Evolutionary conservation across 1,140 invertebrate genomes (phyloP).

Genomic region (Drosophila obscura): DNA sequence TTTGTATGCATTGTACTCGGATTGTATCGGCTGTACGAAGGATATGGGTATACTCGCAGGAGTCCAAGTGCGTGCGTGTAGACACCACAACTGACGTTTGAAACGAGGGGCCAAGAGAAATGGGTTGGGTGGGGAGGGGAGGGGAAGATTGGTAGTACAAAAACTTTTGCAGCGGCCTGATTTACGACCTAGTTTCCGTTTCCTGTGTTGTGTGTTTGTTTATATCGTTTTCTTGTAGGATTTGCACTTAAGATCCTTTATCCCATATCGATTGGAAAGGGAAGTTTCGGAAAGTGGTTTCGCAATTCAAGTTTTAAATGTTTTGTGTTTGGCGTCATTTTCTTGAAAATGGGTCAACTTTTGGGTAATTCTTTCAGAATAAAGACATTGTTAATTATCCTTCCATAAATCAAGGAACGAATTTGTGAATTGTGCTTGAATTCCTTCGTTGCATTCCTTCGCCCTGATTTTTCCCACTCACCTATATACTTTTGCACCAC

Average conservation of each 20-base stretch:
- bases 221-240: conserved; percentile 46
- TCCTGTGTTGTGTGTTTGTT: conserved; percentile 44
- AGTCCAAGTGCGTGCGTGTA: conserved; percentile 45
- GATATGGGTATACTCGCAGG: conserved; percentile 1
- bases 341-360: neutral
- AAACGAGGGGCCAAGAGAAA: conserved; percentile 18
- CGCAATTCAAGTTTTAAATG: neutral
- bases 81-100: conserved; percentile 47
- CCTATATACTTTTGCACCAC: conserved; percentile 98
- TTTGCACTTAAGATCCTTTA: conserved; percentile 47
- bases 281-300: neutral
- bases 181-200: conserved; percentile 62
- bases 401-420: no score
- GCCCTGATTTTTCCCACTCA: conserved; percentile 81
- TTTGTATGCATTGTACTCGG: conserved; percentile 42
- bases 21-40: conserved; percentile 10
- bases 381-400: no score
- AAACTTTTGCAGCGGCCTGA: conserved; percentile 64
- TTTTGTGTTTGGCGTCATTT: no score
- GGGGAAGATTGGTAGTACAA: conserved; percentile 25
- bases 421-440: neutral
- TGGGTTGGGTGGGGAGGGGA: neutral
- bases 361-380: neutral
- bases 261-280: conserved; percentile 29
- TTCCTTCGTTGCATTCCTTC: neutral